Evolutionary conservation across 2,797 vertebrate species (phyloP), one percentile per base, ranked within the genome.

Genomic region (Falco naumanni): DNA sequence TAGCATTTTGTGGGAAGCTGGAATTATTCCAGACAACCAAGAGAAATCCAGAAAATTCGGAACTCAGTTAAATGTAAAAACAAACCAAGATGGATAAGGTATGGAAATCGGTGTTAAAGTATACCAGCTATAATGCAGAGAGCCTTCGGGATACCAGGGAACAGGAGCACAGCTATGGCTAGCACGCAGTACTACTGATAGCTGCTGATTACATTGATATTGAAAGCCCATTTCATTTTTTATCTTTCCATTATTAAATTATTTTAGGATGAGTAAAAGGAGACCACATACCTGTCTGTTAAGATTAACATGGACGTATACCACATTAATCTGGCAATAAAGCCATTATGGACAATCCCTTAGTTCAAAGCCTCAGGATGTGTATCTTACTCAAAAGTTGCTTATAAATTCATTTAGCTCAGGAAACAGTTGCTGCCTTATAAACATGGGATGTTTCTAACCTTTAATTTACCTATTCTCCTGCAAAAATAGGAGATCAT

Each of bases 221-320:
- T 86, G 94, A 96, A 96, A 94, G 76, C 41, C 79, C 69, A 92
- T 91, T 96, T 93, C 33, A 96, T 96, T 96, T 94, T 96, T 95
- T 87, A 92, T 88, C 82, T 91, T 89, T 83, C 61, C 50, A 22
- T 95, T 81, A 97, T 96, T 90, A 65, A 83, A 94, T 96, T 93
- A 97, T 91, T 96, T 89, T 75, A 84, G 53, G 54, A 88, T 75
- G 41, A 94, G 53, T 22, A 66, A 92, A 84, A 91, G 63, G 31
- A 84, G 45, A 80, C 47, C 48, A 50, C 19, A 8, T 76, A 79
- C 84, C 87, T 9, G 1, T 61, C 57, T 89, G 63, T 77, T 81
- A 80, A 87, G 57, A 78, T 84, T n/a, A 92, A 34, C 56, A 48
- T 8, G 25, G 70, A 89, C 54, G 81, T 90, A 77, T 33, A 74